These are phyloP conservation scores for Furnarius figulus DNA, from an alignment of 2,113 vertebrate genomes.

Conservation along the genomic window DNA sequence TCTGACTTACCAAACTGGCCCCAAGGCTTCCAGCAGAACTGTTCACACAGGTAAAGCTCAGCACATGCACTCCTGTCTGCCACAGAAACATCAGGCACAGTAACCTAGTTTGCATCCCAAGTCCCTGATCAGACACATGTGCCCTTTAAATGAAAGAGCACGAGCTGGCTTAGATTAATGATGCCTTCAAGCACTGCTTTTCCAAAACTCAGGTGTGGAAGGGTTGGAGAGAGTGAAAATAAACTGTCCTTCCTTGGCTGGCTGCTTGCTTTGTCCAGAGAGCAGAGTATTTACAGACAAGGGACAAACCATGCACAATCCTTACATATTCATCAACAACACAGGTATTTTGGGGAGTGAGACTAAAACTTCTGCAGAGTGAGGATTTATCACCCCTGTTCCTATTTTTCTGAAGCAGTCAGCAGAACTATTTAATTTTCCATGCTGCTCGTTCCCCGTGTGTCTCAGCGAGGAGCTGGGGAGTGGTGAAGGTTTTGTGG, in stretches of 20 bases:
- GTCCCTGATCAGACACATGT: not conserved
- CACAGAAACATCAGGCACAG: not conserved
- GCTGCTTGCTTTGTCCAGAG: not conserved
- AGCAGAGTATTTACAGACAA: not conserved
- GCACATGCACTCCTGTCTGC: not conserved
- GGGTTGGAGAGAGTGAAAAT: not conserved
- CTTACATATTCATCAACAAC: not conserved
- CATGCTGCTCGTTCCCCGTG: not conserved
- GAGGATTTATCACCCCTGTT: not conserved
- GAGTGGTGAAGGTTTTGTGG: not conserved
- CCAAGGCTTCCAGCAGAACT: not conserved
- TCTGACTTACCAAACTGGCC: not conserved
- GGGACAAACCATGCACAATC: not conserved
- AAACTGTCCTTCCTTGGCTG: not conserved
- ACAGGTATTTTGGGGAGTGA: not conserved
- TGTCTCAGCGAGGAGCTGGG: not conserved
- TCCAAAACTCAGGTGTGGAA: not conserved
- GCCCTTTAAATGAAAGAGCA: not conserved
- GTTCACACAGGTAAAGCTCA: not conserved
- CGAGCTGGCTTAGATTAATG: not conserved
- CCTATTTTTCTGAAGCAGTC: not conserved
- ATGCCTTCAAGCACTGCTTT: not conserved
- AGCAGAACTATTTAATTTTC: not conserved
- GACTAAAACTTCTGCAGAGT: not conserved
- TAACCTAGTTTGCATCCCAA: accelerated